Conservation (phyloP, 2,888 invertebrate genomes). For the Aricia artaxerxes region DNA sequence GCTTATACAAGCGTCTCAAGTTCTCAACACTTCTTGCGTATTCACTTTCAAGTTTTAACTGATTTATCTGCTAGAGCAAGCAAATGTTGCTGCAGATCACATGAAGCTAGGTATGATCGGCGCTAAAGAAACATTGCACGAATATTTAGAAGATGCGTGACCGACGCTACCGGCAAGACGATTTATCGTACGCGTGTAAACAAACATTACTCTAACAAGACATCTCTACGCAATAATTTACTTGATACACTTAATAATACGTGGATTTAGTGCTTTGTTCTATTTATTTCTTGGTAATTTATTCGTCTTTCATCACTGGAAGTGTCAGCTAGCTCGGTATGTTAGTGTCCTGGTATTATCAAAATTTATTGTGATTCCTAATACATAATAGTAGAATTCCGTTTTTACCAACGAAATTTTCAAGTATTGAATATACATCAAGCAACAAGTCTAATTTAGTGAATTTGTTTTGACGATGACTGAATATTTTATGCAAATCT, state of each 20-base stretch:
- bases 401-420: too few relatives aligned
- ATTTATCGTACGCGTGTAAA: conserved; percentile 54
- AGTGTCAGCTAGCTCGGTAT: background rate
- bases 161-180: conserved; percentile 58
- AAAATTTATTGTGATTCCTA: background rate
- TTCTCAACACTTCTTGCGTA: background rate
- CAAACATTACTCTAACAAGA: conserved; percentile 51
- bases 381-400: background rate
- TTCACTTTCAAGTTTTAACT: background rate
- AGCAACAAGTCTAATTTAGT: too few relatives aligned
- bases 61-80: background rate
- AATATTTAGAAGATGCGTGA: conserved; percentile 48
- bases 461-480: too few relatives aligned
- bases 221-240: conserved; percentile 30
- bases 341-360: background rate
- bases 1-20: too few relatives aligned
- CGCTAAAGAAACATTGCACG: conserved; percentile 21
- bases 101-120: background rate
- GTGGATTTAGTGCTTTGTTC: conserved; percentile 28
- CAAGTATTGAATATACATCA: too few relatives aligned
- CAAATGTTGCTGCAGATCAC: background rate
- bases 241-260: conserved; percentile 20
- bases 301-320: conserved; percentile 2
- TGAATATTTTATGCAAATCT: too few relatives aligned
- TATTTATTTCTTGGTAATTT: conserved; percentile 22